Conservation (phyloP, 2,113 vertebrate species). For the Pandion haliaetus region DNA sequence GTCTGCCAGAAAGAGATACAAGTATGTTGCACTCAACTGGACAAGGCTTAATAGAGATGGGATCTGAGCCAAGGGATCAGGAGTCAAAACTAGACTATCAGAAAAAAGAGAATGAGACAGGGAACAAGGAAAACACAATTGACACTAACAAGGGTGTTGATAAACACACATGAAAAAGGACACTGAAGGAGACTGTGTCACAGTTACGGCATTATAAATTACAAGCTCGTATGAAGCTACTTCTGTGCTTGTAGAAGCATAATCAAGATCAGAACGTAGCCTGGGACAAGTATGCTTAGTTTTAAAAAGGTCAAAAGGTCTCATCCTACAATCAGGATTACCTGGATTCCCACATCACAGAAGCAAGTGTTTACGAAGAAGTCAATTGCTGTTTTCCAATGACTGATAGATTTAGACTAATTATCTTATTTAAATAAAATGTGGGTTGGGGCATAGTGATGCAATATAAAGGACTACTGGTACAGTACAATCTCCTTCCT, state of each 20-base stretch:
- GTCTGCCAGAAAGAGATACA: background rate
- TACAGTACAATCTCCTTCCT: background rate
- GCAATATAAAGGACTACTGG: background rate
- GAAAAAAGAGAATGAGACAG: background rate
- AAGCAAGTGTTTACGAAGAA: background rate
- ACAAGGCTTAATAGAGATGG: background rate
- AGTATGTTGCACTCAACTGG: background rate
- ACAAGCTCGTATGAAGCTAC: background rate
- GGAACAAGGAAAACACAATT: background rate
- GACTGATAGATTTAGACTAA: background rate
- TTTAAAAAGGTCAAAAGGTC: background rate
- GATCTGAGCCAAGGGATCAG: background rate
- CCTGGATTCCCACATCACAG: background rate
- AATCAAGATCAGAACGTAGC: background rate
- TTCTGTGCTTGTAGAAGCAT: background rate
- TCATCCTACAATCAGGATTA: background rate
- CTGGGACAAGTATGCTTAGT: background rate
- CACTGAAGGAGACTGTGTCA: background rate
- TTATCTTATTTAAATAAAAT: background rate
- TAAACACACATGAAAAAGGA: background rate
- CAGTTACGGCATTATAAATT: background rate
- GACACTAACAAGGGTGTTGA: background rate
- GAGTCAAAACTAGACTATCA: background rate
- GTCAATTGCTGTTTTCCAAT: background rate
- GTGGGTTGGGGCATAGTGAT: background rate